Evolutionary conservation across 2,888 invertebrate genomes (phyloP), one percentile per base, ranked within the genome.

Genomic region (Notocelia uddmanniana): DNA sequence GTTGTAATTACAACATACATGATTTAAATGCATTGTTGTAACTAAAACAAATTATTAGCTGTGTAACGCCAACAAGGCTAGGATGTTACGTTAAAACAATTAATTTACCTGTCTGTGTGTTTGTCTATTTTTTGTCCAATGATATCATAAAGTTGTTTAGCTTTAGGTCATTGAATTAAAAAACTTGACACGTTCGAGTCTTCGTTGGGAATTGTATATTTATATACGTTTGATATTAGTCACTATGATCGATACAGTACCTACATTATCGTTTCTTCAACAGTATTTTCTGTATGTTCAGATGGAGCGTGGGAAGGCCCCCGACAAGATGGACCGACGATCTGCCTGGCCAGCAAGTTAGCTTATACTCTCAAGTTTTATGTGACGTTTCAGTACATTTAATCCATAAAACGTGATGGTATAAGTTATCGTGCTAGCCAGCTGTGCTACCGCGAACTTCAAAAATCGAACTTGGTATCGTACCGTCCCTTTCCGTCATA

Each of bases 81-180:
- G 52, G 34, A 15, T n/a, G n/a, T 54, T n/a, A n/a, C 50, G 19
- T 31, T 50, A 37, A 64, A 54, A 37, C 64, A 54, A 64, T 64
- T 54, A 64, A 64, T 64, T 54, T 54, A 37, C 64, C 64, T 64
- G 64, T 64, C 64, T 11, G 21, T 64, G 21, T 54, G 54, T 64
- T 64, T 54, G 34, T 15, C 41, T 64, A 3, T 52, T 50, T 64
- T 64, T 64, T 64, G 31, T 15, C 0, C 13, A 11, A 54, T 64
- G 64, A 64, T 64, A 54, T 64, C 64, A 64, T 64, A 21, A 13
- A 55, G 54, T 23, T 63, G 34, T 63, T 34, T 54, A 64, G 37
- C 37, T 54, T 23, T 64, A 64, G 54, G 54, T 64, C 52, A 64
- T 54, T 64, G 64, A 64, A 54, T 62, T 3, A 63, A 54, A 64